phyloP scores from a whole-genome alignment of 2,113 vertebrate genomes.

The Agelaius phoeniceus region DNA sequence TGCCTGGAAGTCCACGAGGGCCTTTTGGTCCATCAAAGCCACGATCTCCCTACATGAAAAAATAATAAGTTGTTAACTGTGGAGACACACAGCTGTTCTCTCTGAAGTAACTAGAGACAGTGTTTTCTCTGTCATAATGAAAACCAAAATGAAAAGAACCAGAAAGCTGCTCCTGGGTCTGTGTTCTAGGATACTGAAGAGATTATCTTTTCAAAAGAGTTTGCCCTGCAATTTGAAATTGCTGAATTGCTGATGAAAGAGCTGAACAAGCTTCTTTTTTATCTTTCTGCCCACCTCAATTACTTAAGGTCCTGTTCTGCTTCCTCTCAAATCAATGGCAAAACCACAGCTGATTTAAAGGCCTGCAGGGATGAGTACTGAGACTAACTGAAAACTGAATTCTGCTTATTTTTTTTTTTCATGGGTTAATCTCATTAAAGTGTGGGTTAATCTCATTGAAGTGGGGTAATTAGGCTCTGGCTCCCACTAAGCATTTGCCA shows the following conservation, averaged over 20 bases:
- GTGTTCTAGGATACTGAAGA: neutral
- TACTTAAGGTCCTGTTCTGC: neutral
- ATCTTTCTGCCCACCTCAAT: neutral
- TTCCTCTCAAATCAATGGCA: neutral
- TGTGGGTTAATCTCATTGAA: neutral
- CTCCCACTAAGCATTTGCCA: neutral
- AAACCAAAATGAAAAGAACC: neutral
- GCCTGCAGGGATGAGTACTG: neutral
- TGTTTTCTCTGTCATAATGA: neutral
- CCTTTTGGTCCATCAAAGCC: conserved; percentile 85
- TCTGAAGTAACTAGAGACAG: neutral
- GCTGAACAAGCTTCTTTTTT: neutral
- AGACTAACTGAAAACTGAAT: neutral
- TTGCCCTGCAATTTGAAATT: neutral
- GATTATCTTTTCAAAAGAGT: neutral
- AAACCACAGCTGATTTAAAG: neutral
- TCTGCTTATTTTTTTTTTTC: neutral
- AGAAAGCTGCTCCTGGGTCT: neutral
- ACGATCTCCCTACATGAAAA: conserved; percentile 80
- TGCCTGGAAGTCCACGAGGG: conserved; percentile 80
- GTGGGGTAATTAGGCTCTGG: neutral
- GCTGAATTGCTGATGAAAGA: neutral
- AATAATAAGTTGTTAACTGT: neutral
- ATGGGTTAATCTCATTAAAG: neutral
- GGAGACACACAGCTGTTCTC: neutral